Evolutionary conservation across 2,797 vertebrate genomes (phyloP).

Genomic region (Otolemur crassicaudatus): DNA sequence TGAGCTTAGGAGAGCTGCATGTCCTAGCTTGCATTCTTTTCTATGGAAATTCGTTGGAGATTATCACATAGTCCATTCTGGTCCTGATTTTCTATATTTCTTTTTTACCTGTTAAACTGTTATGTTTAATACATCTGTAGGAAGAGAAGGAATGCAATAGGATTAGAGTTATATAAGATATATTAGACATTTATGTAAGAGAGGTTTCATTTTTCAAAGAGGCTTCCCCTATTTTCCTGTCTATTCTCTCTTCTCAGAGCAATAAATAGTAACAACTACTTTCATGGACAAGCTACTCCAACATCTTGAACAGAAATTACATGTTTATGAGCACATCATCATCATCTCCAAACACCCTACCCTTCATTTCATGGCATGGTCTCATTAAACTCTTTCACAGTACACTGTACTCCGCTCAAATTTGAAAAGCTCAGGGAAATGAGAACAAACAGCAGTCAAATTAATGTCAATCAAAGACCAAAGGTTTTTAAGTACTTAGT

Average conservation of each 20-base stretch:
- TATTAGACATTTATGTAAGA: not conserved
- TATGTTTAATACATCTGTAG: slow-evolving; percentile 52
- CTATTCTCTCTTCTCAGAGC: not conserved
- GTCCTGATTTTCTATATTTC: not conserved
- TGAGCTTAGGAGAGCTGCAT: not conserved
- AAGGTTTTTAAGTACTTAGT: not conserved
- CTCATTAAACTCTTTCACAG: not conserved
- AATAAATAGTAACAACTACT: not conserved
- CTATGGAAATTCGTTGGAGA: not conserved
- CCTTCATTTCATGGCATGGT: not conserved
- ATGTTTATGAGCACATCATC: not conserved
- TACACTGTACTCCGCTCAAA: slow-evolving; percentile 11
- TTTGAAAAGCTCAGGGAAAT: not conserved
- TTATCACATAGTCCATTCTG: not conserved
- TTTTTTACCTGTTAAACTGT: not conserved
- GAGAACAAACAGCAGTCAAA: not conserved
- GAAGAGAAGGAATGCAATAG: slow-evolving; percentile 40
- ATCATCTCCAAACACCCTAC: not conserved
- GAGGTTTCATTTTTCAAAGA: not conserved
- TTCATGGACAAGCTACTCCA: not conserved
- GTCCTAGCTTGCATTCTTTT: not conserved
- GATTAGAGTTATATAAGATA: slow-evolving; percentile 22
- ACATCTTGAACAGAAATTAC: not conserved
- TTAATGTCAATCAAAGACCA: not conserved
- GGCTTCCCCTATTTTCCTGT: not conserved